phyloP scores from a whole-genome alignment of 2,888 invertebrate genomes.

The Volucella inanis region DNA sequence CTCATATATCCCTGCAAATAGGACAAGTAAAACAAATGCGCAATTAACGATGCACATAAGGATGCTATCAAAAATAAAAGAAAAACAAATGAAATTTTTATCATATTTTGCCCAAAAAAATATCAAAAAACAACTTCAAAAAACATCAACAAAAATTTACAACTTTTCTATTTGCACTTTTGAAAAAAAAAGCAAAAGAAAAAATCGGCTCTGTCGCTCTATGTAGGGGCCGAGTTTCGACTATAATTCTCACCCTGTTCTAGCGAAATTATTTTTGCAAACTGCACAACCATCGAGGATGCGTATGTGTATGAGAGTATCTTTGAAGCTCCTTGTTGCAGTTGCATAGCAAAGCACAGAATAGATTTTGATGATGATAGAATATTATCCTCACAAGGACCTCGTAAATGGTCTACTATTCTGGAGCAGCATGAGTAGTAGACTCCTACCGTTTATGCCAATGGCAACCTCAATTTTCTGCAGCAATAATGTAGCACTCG shows the following conservation, averaged over 20 bases:
- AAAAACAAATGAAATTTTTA: constrained; percentile 3
- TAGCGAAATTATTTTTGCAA: constrained; percentile 53
- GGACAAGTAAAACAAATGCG: constrained; percentile 74
- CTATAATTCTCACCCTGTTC: constrained; percentile 60
- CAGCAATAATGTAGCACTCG: constrained; percentile 45
- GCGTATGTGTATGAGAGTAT: constrained; percentile 5
- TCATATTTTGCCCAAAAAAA: constrained; percentile 43
- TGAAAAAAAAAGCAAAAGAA: constrained; percentile 36
- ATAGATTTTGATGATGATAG: constrained; percentile 63
- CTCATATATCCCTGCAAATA: constrained; percentile 60
- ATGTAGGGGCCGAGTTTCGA: constrained; percentile 37
- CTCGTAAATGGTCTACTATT: constrained; percentile 66
- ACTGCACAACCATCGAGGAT: constrained; percentile 33
- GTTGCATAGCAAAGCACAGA: constrained; percentile 49
- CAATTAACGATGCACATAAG: constrained; percentile 71
- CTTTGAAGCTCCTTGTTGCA: constrained; percentile 61
- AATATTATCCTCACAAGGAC: constrained; percentile 75
- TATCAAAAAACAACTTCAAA: constrained; percentile 5
- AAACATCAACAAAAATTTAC: constrained; percentile 44
- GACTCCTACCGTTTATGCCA: constrained; percentile 18
- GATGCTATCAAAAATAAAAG: constrained; percentile 33
- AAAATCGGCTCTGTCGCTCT: constrained; percentile 3
- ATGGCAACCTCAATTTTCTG: constrained; percentile 65
- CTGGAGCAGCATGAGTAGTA: constrained; percentile 16
- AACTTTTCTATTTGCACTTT: constrained; percentile 72